These are phyloP conservation scores for Temnothorax longispinosus DNA, from an alignment of 1,140 invertebrate species.

Conservation along the genomic window DNA sequence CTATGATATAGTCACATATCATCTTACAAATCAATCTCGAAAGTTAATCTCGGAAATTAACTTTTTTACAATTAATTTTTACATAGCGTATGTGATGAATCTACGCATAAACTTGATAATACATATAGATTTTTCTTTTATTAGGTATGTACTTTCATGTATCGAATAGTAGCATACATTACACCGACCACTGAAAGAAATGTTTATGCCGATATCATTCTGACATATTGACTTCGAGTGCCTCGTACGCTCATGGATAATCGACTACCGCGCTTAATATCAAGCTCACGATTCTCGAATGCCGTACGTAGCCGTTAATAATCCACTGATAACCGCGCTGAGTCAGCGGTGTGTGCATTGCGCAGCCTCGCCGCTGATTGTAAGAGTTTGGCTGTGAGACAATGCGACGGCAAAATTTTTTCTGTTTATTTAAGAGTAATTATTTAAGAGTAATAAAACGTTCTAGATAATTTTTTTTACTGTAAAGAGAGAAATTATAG, in stretches of 20 bases:
- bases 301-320: slow-evolving; percentile 47
- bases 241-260: slow-evolving; percentile 13
- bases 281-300: slow-evolving; percentile 37
- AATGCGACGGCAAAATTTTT: background rate
- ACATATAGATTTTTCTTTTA: background rate
- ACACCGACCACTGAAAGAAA: background rate
- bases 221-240: background rate
- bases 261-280: slow-evolving; percentile 7
- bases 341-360: slow-evolving; percentile 34
- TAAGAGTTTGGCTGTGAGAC: background rate
- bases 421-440: background rate
- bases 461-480: background rate
- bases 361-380: slow-evolving; percentile 14
- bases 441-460: background rate
- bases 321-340: slow-evolving; percentile 50
- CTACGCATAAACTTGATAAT: background rate
- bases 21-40: background rate
- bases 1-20: background rate
- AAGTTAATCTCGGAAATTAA: background rate
- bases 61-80: background rate
- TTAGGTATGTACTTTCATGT: background rate
- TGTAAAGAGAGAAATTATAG: background rate
- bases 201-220: background rate
- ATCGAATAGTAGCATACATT: background rate
- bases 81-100: too few relatives aligned